These are phyloP conservation scores for Danio kyathit DNA, from an alignment of 2,797 vertebrate genomes.

Conservation along the genomic window DNA sequence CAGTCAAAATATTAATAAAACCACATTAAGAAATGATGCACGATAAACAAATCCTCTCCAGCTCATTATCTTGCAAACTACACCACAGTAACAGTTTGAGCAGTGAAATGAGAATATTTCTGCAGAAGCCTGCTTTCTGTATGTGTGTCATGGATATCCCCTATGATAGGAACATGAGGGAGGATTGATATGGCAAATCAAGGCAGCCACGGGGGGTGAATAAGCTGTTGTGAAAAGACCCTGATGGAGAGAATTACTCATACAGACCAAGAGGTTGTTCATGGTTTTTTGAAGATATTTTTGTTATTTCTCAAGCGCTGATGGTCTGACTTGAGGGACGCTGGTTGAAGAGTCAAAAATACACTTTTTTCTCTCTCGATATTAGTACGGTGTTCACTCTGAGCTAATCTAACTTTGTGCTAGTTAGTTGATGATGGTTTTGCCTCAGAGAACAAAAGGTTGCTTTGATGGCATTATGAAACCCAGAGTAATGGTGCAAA, in stretches of 20 bases:
- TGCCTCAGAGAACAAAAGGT: conserved; percentile 4
- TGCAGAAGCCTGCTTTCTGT: conserved; percentile 31
- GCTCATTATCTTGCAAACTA: background rate
- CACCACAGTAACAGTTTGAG: background rate
- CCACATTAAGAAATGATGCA: background rate
- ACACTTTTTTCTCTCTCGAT: background rate
- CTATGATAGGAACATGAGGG: conserved; percentile 25
- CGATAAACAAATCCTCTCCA: conserved; percentile 3
- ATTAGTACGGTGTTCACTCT: conserved; percentile 21
- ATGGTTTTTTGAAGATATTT: background rate
- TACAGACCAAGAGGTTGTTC: conserved; percentile 34
- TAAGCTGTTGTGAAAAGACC: conserved; percentile 43
- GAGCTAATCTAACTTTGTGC: conserved; percentile 13
- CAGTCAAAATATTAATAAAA: background rate
- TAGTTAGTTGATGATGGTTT: conserved; percentile 29
- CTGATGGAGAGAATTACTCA: conserved; percentile 49
- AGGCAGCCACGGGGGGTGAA: conserved; percentile 46
- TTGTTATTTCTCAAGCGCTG: conserved; percentile 24
- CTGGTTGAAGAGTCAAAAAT: conserved; percentile 9
- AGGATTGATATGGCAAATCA: conserved; percentile 55
- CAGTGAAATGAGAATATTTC: conserved; percentile 7
- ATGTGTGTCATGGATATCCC: conserved; percentile 25
- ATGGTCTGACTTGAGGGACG: conserved; percentile 30
- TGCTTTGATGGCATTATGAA: conserved; percentile 42
- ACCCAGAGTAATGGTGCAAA: conserved; percentile 2